phyloP scores from a whole-genome alignment of 1,140 invertebrate genomes.

The Hyles vespertilio region DNA sequence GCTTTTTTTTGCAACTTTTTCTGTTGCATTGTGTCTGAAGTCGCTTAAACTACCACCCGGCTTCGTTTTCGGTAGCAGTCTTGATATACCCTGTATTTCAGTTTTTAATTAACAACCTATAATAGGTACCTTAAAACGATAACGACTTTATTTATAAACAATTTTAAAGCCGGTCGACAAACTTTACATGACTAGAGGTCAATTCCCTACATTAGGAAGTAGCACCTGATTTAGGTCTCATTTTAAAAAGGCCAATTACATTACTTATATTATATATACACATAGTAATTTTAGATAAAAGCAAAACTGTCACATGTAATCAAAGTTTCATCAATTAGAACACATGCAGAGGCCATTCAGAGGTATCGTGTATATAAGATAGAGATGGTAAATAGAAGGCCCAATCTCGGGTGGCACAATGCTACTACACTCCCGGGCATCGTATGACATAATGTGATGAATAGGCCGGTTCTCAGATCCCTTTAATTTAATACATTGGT shows the following conservation, averaged over 20 bases:
- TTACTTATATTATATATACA: background rate
- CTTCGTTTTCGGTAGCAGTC: too few species aligned
- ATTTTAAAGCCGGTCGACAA: too few species aligned
- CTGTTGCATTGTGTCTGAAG: too few species aligned
- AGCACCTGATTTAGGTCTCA: background rate
- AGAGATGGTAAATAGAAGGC: constrained; percentile 22
- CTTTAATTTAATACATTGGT: constrained; percentile 20
- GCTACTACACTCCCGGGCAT: constrained; percentile 26
- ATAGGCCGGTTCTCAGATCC: constrained; percentile 19
- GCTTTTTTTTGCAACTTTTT: too few species aligned
- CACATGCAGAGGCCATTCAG: background rate
- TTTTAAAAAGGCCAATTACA: background rate
- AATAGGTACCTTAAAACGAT: too few species aligned
- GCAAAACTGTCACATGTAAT: background rate
- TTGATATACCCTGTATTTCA: too few species aligned
- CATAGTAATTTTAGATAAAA: background rate
- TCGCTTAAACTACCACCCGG: too few species aligned
- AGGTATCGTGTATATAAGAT: background rate
- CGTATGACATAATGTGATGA: constrained; percentile 35
- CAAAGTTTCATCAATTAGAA: constrained; percentile 4
- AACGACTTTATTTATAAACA: too few species aligned
- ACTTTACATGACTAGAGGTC: too few species aligned
- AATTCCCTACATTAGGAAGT: too few species aligned
- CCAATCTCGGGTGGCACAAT: constrained; percentile 38
- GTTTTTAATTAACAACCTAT: too few species aligned